phyloP scores from a whole-genome alignment of 2,113 vertebrate species.

The Syrmaticus mikado region DNA sequence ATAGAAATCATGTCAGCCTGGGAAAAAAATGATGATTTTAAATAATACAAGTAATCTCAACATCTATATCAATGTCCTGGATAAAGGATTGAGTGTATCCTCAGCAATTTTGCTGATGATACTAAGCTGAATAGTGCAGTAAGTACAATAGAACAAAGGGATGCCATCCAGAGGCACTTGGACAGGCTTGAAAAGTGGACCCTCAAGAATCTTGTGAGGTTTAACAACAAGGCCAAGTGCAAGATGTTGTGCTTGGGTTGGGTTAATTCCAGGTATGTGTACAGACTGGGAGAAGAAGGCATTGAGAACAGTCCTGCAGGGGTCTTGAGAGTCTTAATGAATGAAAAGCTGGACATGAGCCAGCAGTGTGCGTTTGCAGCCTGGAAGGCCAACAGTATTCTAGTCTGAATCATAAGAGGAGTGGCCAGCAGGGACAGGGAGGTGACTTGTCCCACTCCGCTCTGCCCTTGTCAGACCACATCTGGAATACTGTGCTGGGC shows the following conservation, averaged over 20 bases:
- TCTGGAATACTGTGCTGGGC: too few relatives aligned
- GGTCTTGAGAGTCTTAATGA: background rate
- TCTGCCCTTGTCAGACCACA: background rate
- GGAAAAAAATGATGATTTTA: background rate
- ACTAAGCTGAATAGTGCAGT: too few relatives aligned
- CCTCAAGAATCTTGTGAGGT: too few relatives aligned
- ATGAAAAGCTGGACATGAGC: background rate
- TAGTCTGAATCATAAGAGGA: background rate
- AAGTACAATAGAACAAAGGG: too few relatives aligned
- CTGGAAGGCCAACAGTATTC: background rate
- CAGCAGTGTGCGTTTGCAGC: background rate
- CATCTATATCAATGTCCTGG: too few relatives aligned
- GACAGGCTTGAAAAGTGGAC: too few relatives aligned
- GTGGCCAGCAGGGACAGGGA: too few relatives aligned
- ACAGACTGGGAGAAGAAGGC: background rate
- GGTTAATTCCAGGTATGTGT: background rate
- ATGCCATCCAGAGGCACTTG: too few relatives aligned
- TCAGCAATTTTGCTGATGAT: too few relatives aligned
- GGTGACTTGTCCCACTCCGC: too few relatives aligned
- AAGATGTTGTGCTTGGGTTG: background rate
- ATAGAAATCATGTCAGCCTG: background rate
- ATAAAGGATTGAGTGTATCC: too few relatives aligned
- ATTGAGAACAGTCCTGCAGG: background rate
- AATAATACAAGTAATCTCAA: background rate
- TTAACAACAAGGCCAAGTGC: too few relatives aligned